phyloP scores from a whole-genome alignment of 2,888 invertebrate genomes.

The Cephus pulcher region DNA sequence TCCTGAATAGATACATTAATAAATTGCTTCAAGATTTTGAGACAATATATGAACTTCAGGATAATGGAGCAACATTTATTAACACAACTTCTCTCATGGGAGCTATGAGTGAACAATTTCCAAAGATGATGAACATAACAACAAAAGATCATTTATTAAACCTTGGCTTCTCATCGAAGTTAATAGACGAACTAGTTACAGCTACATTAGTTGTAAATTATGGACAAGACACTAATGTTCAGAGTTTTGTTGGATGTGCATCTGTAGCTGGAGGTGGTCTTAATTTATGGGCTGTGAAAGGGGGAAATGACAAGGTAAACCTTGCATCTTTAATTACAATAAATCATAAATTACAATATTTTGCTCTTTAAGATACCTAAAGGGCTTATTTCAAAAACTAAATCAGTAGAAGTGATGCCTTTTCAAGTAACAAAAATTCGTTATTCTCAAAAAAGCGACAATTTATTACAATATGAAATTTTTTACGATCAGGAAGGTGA shows the following conservation, averaged over 20 bases:
- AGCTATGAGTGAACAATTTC: constrained; percentile 68
- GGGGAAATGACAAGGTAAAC: constrained; percentile 70
- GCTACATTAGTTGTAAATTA: constrained; percentile 72
- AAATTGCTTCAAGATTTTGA: constrained; percentile 50
- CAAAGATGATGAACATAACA: constrained; percentile 64
- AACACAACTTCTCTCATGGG: constrained; percentile 68
- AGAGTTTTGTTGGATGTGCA: constrained; percentile 67
- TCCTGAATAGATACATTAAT: constrained; percentile 39
- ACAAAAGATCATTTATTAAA: constrained; percentile 61
- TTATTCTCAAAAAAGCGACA: constrained; percentile 28
- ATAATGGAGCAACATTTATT: constrained; percentile 67
- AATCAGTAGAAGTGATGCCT: constrained; percentile 42
- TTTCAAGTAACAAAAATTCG: constrained; percentile 49
- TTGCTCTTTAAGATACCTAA: constrained; percentile 50
- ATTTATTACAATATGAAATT: constrained; percentile 46
- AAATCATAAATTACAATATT: not conserved
- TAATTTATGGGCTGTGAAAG: constrained; percentile 71
- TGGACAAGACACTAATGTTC: constrained; percentile 70
- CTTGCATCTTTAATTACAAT: not conserved
- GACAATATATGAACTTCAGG: constrained; percentile 72
- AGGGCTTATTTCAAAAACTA: constrained; percentile 50
- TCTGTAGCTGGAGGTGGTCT: constrained; percentile 70
- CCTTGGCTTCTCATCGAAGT: constrained; percentile 64
- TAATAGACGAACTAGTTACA: constrained; percentile 71
- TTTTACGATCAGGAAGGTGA: constrained; percentile 45